Base-by-base conservation (phyloP, 1,140 invertebrate species). In the Orchesella cincta region DNA sequence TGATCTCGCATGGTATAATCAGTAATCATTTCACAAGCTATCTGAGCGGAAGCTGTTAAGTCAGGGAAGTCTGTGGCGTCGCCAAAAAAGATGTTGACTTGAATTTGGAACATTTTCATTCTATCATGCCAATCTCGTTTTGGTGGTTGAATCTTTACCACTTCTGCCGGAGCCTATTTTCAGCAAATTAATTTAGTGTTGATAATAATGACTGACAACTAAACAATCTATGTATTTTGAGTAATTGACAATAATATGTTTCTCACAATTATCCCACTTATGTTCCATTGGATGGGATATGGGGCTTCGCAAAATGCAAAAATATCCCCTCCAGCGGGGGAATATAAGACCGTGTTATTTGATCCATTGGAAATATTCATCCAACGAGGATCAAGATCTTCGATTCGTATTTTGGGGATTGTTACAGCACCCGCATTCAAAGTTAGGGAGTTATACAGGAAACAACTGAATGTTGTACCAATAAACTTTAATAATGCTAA, bases 211-310 rank as follows among this genome's bases (percentile, higher is more conserved):
- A 5, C 23, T 12, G 12, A 23, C 23, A 14, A 64, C 5, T 26
- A 5, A 26, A 5, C 12, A 14, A 14, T 64, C 5, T 12, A 64
- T 64, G 5, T 64, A 64, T 64, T 8, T 64, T 64, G 57, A 5
- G 12, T 23, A 12, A 64, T 23, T 23, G 5, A 26, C 5, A 64
- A 64, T 12, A 12, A n/a, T n/a, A n/a, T n/a, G n/a, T n/a, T 64
- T 12, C 57, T 64, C 23, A 64, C 14, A 39, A 73, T 46, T 3
- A 46, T 12, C 8, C 71, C 71, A 1, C 8, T 73, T n/a, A 73
- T 31, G 18, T 39, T 46, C 71, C 71, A 73, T 46, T 73, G 35
- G 26, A 73, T 73, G 18, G 71, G 71, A 39, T 23, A 73, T 14
- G 14, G 14, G 1, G 71, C 71, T 36, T 36, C 34, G 71, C 71